A percentile compares a stretch with the other conserved stretches of the same genome.
Conservation (phyloP, 1,140 invertebrate genomes). For the Oncopeltus fasciatus region DNA sequence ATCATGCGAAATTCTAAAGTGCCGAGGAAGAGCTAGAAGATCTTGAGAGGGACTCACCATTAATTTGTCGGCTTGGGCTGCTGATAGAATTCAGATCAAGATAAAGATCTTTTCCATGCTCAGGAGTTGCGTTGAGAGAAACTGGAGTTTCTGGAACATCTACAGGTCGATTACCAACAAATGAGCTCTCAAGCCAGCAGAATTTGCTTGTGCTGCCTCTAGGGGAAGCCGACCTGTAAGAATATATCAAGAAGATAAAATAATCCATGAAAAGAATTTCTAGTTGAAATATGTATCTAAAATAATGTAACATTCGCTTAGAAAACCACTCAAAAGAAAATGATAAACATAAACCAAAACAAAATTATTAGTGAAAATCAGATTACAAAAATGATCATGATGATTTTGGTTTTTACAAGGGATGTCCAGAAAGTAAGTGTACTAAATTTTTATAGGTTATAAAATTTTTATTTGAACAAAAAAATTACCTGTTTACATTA, state of each 20-base stretch:
- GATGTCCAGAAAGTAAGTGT: too few relatives aligned
- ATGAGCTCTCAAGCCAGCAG: constrained; percentile 83
- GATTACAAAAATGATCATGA: too few relatives aligned
- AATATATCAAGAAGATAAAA: neutral
- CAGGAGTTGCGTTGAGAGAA: constrained; percentile 34
- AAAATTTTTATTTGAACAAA: too few relatives aligned
- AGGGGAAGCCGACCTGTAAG: constrained; percentile 25
- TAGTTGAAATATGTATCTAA: too few relatives aligned
- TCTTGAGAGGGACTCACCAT: constrained; percentile 21
- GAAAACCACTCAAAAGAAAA: too few relatives aligned
- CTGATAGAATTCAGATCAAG: constrained; percentile 21
- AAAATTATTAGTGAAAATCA: too few relatives aligned
- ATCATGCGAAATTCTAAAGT: neutral
- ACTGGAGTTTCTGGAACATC: constrained; percentile 70
- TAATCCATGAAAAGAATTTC: too few relatives aligned
- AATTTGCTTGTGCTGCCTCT: constrained; percentile 36
- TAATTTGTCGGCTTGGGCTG: constrained; percentile 3
- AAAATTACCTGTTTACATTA: too few relatives aligned
- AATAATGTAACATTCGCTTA: too few relatives aligned
- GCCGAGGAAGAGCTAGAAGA: neutral
- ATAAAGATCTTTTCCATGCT: constrained; percentile 26
- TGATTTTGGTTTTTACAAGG: too few relatives aligned
- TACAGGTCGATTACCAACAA: constrained; percentile 68
- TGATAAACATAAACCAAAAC: too few relatives aligned
- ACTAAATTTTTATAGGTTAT: too few relatives aligned